Conservation (phyloP, 2,797 vertebrate genomes). For the Heterohyrax brucei region DNA sequence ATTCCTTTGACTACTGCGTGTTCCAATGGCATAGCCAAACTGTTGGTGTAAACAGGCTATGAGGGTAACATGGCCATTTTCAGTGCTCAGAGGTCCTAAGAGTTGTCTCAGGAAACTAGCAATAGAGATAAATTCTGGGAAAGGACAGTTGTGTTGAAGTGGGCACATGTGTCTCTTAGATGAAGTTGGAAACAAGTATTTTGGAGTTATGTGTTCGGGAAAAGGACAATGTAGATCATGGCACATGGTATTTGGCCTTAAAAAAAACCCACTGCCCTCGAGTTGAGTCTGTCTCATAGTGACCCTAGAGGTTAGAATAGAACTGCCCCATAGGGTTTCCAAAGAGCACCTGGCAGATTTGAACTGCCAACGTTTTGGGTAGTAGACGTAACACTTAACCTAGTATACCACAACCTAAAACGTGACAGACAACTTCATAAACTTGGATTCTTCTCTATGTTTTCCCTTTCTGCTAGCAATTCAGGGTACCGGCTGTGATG, state of each 20-base stretch:
- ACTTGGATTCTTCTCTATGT: conserved; percentile 11
- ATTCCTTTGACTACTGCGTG: conserved; percentile 61
- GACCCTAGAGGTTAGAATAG: too few relatives aligned
- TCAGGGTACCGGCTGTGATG: background rate
- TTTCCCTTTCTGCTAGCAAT: conserved; percentile 31
- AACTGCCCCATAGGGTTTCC: too few relatives aligned
- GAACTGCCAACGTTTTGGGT: too few relatives aligned
- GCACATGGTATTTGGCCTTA: background rate
- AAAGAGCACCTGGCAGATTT: too few relatives aligned
- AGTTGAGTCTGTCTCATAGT: too few relatives aligned
- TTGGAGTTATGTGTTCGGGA: conserved; percentile 44
- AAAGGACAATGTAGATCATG: conserved; percentile 32
- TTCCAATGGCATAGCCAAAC: conserved; percentile 59
- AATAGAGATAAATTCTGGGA: conserved; percentile 58
- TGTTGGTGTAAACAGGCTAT: conserved; percentile 50
- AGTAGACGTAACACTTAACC: too few relatives aligned
- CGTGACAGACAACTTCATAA: conserved; percentile 36
- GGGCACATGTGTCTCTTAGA: conserved; percentile 70
- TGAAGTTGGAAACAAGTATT: conserved; percentile 46
- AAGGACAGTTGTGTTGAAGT: conserved; percentile 68
- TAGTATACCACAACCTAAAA: background rate
- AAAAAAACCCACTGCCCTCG: too few relatives aligned
- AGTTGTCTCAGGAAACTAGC: conserved; percentile 65
- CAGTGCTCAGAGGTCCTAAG: conserved; percentile 39
- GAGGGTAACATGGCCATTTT: conserved; percentile 55